Percentiles rank a stretch among this genome's conserved stretches.
These are phyloP conservation scores for Chionodraco myersi DNA, from an alignment of 2,113 vertebrate species.

Conservation along the genomic window DNA sequence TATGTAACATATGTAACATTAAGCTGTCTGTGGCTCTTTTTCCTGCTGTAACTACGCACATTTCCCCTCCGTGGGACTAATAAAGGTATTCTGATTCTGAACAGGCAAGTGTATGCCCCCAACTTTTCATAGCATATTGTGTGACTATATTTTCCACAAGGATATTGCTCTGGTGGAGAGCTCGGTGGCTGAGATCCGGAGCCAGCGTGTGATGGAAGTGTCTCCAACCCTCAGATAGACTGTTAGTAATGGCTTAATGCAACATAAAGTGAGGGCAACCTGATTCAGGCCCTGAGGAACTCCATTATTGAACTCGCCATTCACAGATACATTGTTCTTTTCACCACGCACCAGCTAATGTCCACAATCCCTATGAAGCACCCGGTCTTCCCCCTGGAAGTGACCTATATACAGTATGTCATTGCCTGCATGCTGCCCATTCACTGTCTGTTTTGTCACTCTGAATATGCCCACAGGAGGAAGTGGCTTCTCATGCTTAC, in stretches of 20 bases:
- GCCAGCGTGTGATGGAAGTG: constrained; percentile 46
- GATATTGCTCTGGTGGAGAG: constrained; percentile 33
- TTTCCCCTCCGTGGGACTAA: too few species aligned
- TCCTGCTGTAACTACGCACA: too few species aligned
- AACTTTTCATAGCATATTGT: constrained; percentile 7
- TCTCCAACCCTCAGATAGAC: constrained; percentile 54
- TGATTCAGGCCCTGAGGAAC: constrained; percentile 40
- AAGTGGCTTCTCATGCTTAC: background rate
- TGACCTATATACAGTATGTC: constrained; percentile 57
- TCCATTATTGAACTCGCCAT: constrained; percentile 14
- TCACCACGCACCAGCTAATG: constrained; percentile 26
- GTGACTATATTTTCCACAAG: constrained; percentile 14
- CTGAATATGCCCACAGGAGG: constrained; percentile 27
- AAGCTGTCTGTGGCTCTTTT: too few species aligned
- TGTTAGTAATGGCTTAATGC: constrained; percentile 72
- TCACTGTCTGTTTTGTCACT: constrained; percentile 19
- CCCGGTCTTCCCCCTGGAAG: constrained; percentile 8
- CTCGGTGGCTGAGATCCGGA: constrained; percentile 2
- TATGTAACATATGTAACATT: too few species aligned
- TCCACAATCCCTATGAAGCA: constrained; percentile 32
- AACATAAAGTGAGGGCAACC: constrained; percentile 49
- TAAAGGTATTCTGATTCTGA: too few species aligned
- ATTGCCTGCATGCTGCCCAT: constrained; percentile 12
- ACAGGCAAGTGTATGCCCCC: background rate
- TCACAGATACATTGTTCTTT: constrained; percentile 41